Conservation (phyloP, 2,113 vertebrate species). For the Lethenteron reissneri region DNA sequence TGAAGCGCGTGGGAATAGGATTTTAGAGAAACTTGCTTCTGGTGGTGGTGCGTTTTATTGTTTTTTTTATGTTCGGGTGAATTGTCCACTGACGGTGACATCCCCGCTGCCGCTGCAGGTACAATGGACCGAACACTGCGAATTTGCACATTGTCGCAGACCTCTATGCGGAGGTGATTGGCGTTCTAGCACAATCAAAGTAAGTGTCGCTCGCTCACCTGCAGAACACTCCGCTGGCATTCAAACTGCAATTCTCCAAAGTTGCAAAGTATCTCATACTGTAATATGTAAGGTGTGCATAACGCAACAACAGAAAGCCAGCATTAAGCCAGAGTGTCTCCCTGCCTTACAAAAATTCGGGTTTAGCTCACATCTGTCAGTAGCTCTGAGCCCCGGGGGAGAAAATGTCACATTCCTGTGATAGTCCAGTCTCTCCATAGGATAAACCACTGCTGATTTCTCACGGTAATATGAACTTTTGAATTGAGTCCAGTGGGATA, state of each 20-base stretch:
- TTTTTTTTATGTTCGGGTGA: conserved; percentile 11
- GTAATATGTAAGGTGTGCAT: neutral
- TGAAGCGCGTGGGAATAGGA: no score
- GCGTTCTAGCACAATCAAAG: conserved; percentile 90
- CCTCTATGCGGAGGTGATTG: conserved; percentile 86
- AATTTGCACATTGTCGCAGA: conserved; percentile 99
- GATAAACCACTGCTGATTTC: no score
- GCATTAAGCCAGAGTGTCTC: no score
- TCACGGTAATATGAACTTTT: no score
- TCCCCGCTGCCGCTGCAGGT: conserved; percentile 24
- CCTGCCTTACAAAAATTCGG: no score
- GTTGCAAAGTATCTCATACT: neutral
- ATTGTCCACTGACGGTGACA: no score
- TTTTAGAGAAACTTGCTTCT: neutral
- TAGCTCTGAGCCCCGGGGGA: no score
- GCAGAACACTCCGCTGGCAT: neutral
- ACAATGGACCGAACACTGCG: conserved; percentile 86
- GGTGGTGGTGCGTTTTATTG: neutral
- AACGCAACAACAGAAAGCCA: no score
- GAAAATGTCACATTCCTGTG: no score
- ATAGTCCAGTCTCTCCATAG: no score
- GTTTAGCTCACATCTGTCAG: no score
- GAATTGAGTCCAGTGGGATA: no score
- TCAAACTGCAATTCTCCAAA: neutral
- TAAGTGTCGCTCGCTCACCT: conserved; percentile 23